Evolutionary conservation across 2,888 invertebrate genomes (phyloP).

Genomic region (Julus scanicus): DNA sequence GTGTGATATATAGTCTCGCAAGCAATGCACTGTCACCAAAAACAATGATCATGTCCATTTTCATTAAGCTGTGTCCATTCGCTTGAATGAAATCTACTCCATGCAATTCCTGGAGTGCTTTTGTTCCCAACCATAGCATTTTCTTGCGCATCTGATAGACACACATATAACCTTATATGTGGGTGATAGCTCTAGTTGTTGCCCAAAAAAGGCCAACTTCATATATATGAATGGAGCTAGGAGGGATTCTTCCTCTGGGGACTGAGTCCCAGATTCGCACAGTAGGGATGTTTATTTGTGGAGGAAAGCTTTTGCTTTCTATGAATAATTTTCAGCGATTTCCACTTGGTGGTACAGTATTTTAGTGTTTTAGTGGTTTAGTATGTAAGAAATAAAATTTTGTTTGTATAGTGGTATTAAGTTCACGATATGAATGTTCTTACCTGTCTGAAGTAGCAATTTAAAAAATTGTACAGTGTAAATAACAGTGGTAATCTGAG

Average conservation of each 20-base stretch:
- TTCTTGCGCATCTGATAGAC: neutral
- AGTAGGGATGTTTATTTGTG: neutral
- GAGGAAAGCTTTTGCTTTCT: neutral
- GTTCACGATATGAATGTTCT: no score
- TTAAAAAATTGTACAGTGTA: no score
- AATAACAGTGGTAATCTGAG: no score
- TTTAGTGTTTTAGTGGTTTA: no score
- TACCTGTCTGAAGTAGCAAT: no score
- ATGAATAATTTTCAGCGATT: no score
- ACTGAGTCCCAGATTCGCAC: neutral
- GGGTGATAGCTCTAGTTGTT: neutral
- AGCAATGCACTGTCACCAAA: slow-evolving; percentile 42
- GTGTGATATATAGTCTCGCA: slow-evolving; percentile 32
- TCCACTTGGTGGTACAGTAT: no score
- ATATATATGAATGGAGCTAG: neutral
- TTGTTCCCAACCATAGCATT: slow-evolving; percentile 13
- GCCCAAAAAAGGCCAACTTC: neutral
- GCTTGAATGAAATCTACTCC: neutral
- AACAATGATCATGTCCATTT: slow-evolving; percentile 42
- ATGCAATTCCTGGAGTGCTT: slow-evolving; percentile 29
- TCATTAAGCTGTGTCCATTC: slow-evolving; percentile 39
- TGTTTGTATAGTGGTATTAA: no score
- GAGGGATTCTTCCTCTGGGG: neutral
- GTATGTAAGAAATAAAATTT: no score
- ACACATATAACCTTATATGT: neutral